Percentiles rank a stretch among this genome's conserved stretches.
Evolutionary conservation across 2,797 vertebrate species (phyloP).

Genomic region (Chelon labrosus): DNA sequence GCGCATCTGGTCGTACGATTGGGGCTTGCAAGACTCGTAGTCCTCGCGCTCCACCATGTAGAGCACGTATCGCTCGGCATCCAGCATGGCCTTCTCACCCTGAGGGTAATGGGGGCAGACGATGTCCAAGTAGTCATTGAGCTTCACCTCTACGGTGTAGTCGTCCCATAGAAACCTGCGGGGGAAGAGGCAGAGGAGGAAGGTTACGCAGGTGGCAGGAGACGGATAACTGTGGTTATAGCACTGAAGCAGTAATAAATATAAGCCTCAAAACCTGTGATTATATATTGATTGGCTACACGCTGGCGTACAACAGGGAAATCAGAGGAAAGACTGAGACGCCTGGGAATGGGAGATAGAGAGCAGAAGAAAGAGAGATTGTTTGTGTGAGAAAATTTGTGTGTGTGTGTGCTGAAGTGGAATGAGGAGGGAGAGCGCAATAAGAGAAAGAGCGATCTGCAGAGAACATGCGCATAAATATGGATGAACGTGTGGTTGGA

Average conservation of each 20-base stretch:
- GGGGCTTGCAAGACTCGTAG: slow-evolving; percentile 89
- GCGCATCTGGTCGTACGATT: slow-evolving; percentile 92
- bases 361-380: slow-evolving; percentile 29
- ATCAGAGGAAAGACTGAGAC: slow-evolving; percentile 79
- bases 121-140: slow-evolving; percentile 96
- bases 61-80: slow-evolving; percentile 92
- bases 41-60: slow-evolving; percentile 93
- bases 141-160: slow-evolving; percentile 88
- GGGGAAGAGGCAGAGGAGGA: slow-evolving; percentile 9
- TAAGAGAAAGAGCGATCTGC: slow-evolving; percentile 51
- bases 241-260: slow-evolving; percentile 65
- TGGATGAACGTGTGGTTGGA: slow-evolving; percentile 63
- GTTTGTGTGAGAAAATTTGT: slow-evolving; percentile 22
- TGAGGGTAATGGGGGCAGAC: slow-evolving; percentile 95
- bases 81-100: slow-evolving; percentile 75
- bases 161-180: slow-evolving; percentile 86
- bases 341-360: slow-evolving; percentile 35
- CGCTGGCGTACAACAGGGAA: slow-evolving; percentile 74
- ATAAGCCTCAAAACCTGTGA: slow-evolving; percentile 73
- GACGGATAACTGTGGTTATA: slow-evolving; percentile 63
- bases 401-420: slow-evolving; percentile 39
- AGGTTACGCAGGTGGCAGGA: slow-evolving; percentile 53
- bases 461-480: slow-evolving; percentile 70
- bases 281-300: slow-evolving; percentile 77
- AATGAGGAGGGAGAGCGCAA: slow-evolving; percentile 53